Evolutionary conservation across 37 sponge, comb jelly and placozoan species (phyloP).

Genomic region (Petrosia ficiformis): DNA sequence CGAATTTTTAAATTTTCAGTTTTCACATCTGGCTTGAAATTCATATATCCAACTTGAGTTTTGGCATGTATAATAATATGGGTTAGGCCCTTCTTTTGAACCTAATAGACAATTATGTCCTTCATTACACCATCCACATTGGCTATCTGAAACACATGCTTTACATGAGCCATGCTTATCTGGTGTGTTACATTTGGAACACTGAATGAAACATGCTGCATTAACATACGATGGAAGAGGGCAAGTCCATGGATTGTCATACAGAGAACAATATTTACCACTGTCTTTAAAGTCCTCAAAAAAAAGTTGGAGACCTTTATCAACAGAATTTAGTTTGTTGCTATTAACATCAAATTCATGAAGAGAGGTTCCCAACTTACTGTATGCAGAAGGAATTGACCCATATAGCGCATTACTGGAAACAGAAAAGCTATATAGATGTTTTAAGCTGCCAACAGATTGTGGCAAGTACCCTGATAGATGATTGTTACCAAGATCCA

Average conservation of each 20-base stretch:
- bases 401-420: conserved; percentile 54
- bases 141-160: conserved; percentile 19
- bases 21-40: background rate
- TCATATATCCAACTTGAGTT: conserved; percentile 55
- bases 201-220: conserved; percentile 24
- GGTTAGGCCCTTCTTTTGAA: conserved; percentile 14
- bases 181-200: conserved; percentile 64
- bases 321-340: conserved; percentile 56
- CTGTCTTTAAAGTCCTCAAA: conserved; percentile 44
- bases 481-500: conserved; percentile 38
- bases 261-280: conserved; percentile 50
- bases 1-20: too few relatives aligned
- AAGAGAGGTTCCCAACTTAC: conserved; percentile 6
- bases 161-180: conserved; percentile 43
- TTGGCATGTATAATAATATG: conserved; percentile 34
- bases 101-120: conserved; percentile 75
- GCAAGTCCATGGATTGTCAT: conserved; percentile 82
- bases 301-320: conserved; percentile 41
- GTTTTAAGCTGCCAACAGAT: conserved; percentile 30
- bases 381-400: conserved; percentile 48
- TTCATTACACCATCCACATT: conserved; percentile 74
- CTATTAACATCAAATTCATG: conserved; percentile 28
- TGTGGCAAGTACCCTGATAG: conserved; percentile 62
- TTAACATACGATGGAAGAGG: conserved; percentile 52
- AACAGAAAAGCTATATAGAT: conserved; percentile 46